These are phyloP conservation scores for Drosophila yooni DNA, from an alignment of 2,888 invertebrate species.

Conservation along the genomic window DNA sequence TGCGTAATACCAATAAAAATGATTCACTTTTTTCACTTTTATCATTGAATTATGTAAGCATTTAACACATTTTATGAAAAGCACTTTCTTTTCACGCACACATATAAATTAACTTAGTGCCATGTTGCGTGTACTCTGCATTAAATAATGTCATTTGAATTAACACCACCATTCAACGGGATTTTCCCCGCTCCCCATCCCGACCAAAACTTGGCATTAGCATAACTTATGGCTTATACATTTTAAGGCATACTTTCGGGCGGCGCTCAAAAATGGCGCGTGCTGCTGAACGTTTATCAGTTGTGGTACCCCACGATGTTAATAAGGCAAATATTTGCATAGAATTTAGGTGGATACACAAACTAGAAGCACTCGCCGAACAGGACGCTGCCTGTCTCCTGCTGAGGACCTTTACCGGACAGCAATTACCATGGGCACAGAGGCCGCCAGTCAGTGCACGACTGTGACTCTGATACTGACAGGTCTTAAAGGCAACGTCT, in stretches of 20 bases:
- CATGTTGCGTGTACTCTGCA: constrained; percentile 68
- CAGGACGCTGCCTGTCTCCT: constrained; percentile 31
- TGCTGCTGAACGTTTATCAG: constrained; percentile 38
- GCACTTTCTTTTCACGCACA: constrained; percentile 72
- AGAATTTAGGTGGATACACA: constrained; percentile 47
- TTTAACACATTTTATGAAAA: constrained; percentile 73
- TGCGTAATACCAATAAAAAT: constrained; percentile 52
- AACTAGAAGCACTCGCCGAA: constrained; percentile 34
- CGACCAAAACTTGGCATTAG: constrained; percentile 51
- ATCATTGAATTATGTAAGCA: constrained; percentile 69
- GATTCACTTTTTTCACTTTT: constrained; percentile 48
- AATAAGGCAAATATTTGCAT: constrained; percentile 75
- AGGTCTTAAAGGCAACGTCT: constrained; percentile 31
- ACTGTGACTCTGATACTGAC: constrained; percentile 40
- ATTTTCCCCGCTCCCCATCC: constrained; percentile 4
- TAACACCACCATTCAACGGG: constrained; percentile 62
- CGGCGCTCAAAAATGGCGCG: constrained; percentile 43
- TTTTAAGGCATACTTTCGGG: constrained; percentile 63
- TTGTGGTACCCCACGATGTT: constrained; percentile 42
- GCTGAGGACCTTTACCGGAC: constrained; percentile 26
- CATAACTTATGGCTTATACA: constrained; percentile 56
- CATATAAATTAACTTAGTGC: constrained; percentile 19
- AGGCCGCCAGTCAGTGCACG: constrained; percentile 36
- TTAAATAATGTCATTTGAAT: constrained; percentile 78
- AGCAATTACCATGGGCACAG: constrained; percentile 40